Evolutionary conservation across 1,140 invertebrate genomes (phyloP), one percentile per base, ranked within the genome.

Genomic region (Drosophila ogumai): DNA sequence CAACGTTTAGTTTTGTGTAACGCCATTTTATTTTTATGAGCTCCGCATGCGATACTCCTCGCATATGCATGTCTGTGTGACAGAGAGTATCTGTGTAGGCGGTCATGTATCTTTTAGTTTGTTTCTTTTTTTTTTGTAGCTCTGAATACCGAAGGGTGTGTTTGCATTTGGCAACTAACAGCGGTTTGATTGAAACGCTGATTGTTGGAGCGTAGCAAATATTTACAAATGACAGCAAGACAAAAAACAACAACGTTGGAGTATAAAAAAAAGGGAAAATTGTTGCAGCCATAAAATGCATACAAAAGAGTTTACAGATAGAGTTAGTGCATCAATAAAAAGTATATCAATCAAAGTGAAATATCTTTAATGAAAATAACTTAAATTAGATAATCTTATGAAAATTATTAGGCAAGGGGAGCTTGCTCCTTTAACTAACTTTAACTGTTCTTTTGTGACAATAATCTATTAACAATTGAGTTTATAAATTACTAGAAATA

Each of bases 21-120:
- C 74, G 82, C 75, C 79, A 86, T 81, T 81, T 82, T 86, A 76
- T 72, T 86, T 86, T 81, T 82, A 82, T 63, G 81, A 82, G 71
- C 69, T 69, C 34, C 59, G 75, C 60, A 73, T 74, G 60, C 41
- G 65, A 60, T 65, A 52, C 34, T 31, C 31, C n/a, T 43, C 28
- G 8, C 36, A 38, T 43, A 46, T 38, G n/a, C 57, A 44, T 63
- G 49, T 61, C 36, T 77, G 44, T 25, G 54, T 59, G 52, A 34
- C 41, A 36, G 49, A 52, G 57, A 59, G 57, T 56, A 28, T 67
- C 28, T 56, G 56, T 60, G 57, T 64, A 46, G 57, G 59, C 38
- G 44, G 36, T 55, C 58, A 50, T 75, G 73, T 74, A 64, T 69
- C 47, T 69, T 13, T 66, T 32, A 56, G 71, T 34, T 32, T 34